Conservation (phyloP, 1,140 invertebrate species). For the Amphibalanus amphitrite region DNA sequence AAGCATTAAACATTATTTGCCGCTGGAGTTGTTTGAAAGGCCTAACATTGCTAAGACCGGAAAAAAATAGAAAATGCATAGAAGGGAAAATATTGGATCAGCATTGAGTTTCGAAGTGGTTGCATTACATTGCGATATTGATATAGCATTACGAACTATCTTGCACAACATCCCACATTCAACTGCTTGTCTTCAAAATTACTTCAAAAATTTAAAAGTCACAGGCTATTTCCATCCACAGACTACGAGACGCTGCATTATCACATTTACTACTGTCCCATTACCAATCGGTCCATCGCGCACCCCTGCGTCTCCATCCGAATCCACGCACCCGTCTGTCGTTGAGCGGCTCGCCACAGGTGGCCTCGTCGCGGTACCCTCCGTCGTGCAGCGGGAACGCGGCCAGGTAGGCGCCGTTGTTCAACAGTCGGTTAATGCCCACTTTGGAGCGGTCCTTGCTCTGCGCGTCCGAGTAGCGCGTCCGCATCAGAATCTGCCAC, state of each 20-base stretch:
- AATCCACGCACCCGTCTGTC: constrained; percentile 54
- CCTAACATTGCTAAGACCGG: not conserved
- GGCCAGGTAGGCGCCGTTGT: constrained; percentile 64
- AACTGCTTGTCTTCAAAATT: too few species aligned
- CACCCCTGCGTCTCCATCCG: not conserved
- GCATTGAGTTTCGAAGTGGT: too few species aligned
- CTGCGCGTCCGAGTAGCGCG: constrained; percentile 41
- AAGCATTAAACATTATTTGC: too few species aligned
- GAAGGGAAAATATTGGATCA: too few species aligned
- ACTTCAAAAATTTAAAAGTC: too few species aligned
- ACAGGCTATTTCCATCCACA: too few species aligned
- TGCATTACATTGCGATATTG: too few species aligned
- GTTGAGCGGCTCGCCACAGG: constrained; percentile 40
- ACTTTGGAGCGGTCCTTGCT: constrained; percentile 21
- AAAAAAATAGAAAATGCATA: not conserved
- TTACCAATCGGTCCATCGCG: not conserved
- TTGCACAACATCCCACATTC: too few species aligned
- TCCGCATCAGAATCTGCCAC: constrained; percentile 75
- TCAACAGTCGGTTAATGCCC: constrained; percentile 73
- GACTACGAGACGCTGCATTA: too few species aligned
- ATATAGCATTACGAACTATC: too few species aligned
- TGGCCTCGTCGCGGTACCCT: constrained; percentile 42
- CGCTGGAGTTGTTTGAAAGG: too few species aligned
- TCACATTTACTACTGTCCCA: too few species aligned
- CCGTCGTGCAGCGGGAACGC: constrained; percentile 87